Evolutionary conservation across 2,113 vertebrate species (phyloP).

Genomic region (Helogale parvula): DNA sequence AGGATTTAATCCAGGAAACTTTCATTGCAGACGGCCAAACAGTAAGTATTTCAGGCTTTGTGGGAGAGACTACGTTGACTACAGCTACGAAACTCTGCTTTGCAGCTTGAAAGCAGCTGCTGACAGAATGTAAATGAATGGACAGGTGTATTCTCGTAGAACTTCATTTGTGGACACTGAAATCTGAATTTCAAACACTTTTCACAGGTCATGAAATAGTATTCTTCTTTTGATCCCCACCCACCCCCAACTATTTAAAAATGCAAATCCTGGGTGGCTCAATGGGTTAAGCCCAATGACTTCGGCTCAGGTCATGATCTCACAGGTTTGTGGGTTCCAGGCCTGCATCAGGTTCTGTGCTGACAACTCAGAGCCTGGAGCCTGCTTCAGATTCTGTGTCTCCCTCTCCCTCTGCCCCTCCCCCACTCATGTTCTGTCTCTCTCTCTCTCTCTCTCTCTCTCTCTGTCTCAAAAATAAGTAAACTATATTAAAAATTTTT

Average conservation of each 20-base stretch:
- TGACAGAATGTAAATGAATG: neutral
- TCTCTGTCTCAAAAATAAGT: too few relatives aligned
- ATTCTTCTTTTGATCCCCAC: neutral
- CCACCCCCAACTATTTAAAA: neutral
- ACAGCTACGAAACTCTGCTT: neutral
- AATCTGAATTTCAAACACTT: neutral
- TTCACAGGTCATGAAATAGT: neutral
- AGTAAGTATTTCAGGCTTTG: neutral
- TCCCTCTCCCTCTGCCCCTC: too few relatives aligned
- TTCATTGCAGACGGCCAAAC: neutral
- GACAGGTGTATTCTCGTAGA: neutral
- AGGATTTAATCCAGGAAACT: neutral
- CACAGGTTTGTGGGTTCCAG: too few relatives aligned
- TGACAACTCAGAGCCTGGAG: too few relatives aligned
- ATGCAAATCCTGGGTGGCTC: neutral
- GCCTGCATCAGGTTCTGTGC: too few relatives aligned
- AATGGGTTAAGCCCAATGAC: too few relatives aligned
- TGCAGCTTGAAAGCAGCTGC: neutral
- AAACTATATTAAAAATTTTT: too few relatives aligned
- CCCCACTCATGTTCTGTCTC: too few relatives aligned
- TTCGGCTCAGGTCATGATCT: too few relatives aligned
- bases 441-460: too few relatives aligned
- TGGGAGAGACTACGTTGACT: accelerated
- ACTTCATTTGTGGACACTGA: neutral
- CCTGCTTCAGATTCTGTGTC: too few relatives aligned